Conservation (phyloP, 2,797 vertebrate species). For the Rousettus madagascariensis region DNA sequence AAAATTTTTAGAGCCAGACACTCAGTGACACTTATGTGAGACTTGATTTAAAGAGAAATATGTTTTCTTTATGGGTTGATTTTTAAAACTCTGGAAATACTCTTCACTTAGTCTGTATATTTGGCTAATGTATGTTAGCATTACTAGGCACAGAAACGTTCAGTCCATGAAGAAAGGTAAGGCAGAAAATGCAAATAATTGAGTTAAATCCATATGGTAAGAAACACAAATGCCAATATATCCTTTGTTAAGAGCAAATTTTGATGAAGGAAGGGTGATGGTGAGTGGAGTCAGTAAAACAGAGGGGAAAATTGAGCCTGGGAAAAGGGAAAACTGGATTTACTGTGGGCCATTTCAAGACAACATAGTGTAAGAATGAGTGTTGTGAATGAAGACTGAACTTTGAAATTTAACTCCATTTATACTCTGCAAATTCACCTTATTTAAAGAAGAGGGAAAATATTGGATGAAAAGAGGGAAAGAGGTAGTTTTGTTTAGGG, state of each 20-base stretch:
- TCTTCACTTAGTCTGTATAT: not conserved
- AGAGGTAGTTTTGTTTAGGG: slow-evolving; percentile 37
- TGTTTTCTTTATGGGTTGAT: not conserved
- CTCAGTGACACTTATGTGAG: not conserved
- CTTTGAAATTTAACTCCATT: slow-evolving; percentile 27
- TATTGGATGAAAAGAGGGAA: not conserved
- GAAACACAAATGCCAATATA: not conserved
- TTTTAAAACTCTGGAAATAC: slow-evolving; percentile 9
- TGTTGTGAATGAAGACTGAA: not conserved
- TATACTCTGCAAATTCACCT: not conserved
- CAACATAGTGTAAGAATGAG: not conserved
- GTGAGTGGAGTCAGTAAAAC: not conserved
- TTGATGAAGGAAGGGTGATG: not conserved
- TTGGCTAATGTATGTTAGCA: not conserved
- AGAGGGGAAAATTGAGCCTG: not conserved
- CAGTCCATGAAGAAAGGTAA: not conserved
- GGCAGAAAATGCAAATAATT: not conserved
- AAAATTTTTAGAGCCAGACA: not conserved
- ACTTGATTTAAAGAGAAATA: slow-evolving; percentile 32
- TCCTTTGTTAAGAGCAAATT: slow-evolving; percentile 30
- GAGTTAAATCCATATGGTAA: not conserved
- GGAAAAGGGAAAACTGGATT: slow-evolving; percentile 40
- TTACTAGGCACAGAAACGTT: not conserved
- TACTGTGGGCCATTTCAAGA: not conserved
- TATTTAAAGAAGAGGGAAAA: not conserved